phyloP scores from a whole-genome alignment of 2,113 vertebrate genomes.

The Ammodytes dubius region DNA sequence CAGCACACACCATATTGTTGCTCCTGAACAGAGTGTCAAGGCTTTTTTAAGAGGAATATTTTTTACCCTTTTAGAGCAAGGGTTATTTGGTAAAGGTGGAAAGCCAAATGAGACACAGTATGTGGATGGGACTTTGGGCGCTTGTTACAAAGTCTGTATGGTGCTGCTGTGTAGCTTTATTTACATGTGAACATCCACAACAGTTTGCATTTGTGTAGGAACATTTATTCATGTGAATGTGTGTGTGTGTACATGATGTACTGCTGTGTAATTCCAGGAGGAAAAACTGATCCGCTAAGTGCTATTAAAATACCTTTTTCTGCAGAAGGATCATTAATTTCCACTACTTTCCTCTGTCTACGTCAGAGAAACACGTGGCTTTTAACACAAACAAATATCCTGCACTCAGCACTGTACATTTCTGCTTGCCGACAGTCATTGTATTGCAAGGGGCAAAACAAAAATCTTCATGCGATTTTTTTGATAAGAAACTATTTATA shows the following conservation, averaged over 20 bases:
- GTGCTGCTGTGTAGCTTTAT: conserved; percentile 12
- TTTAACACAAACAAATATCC: conserved; percentile 43
- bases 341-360: conserved; percentile 20
- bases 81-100: not conserved
- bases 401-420: conserved; percentile 18
- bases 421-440: conserved; percentile 10
- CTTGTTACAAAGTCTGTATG: not conserved
- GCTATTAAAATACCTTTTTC: conserved; percentile 51
- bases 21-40: not conserved
- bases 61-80: not conserved
- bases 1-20: conserved; percentile 1
- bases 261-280: not conserved
- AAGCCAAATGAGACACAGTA: not conserved
- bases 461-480: not conserved
- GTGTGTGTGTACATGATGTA: not conserved
- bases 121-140: not conserved
- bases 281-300: conserved; percentile 28
- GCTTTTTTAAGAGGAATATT: not conserved
- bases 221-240: not conserved
- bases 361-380: conserved; percentile 39
- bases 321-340: conserved; percentile 35
- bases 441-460: not conserved
- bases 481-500: not conserved
- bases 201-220: not conserved
- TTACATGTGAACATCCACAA: not conserved